Evolutionary conservation across 2,888 invertebrate species (phyloP).

Genomic region (Meiosimyza platycephala): DNA sequence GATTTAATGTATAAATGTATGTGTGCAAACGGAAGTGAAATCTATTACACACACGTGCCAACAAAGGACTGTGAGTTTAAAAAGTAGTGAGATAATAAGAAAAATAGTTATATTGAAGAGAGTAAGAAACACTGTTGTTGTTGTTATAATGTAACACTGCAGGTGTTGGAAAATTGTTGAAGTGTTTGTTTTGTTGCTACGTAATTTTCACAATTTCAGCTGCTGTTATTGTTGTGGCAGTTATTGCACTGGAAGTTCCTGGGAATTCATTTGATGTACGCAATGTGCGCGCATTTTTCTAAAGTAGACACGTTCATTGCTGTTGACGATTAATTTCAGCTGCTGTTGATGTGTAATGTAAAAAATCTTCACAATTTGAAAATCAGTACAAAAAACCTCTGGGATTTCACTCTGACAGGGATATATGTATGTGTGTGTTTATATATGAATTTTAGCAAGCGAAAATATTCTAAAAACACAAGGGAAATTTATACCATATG

Average conservation of each 20-base stretch:
- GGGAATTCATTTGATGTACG: not conserved
- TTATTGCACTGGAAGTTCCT: not conserved
- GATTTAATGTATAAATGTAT: not conserved
- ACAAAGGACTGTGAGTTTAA: not conserved
- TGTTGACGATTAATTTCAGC: not conserved
- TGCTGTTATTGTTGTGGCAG: not conserved
- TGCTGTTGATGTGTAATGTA: not conserved
- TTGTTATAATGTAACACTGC: not conserved
- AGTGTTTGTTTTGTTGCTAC: not conserved
- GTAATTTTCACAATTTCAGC: not conserved
- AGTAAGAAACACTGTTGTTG: not conserved
- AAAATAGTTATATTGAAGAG: not conserved
- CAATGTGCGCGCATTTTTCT: not conserved
- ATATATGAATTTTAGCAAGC: too few species aligned
- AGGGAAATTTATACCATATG: too few species aligned
- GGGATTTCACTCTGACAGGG: too few species aligned
- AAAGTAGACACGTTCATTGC: not conserved
- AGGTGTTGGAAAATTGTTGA: not conserved
- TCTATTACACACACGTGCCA: conserved; percentile 3
- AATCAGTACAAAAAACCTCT: too few species aligned
- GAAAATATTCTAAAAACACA: too few species aligned
- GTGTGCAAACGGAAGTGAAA: conserved; percentile 13
- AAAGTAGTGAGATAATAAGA: too few species aligned
- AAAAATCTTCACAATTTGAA: not conserved
- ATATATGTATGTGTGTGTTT: too few species aligned